These are phyloP conservation scores for Chelon labrosus DNA, from an alignment of 2,797 vertebrate species.

Conservation along the genomic window DNA sequence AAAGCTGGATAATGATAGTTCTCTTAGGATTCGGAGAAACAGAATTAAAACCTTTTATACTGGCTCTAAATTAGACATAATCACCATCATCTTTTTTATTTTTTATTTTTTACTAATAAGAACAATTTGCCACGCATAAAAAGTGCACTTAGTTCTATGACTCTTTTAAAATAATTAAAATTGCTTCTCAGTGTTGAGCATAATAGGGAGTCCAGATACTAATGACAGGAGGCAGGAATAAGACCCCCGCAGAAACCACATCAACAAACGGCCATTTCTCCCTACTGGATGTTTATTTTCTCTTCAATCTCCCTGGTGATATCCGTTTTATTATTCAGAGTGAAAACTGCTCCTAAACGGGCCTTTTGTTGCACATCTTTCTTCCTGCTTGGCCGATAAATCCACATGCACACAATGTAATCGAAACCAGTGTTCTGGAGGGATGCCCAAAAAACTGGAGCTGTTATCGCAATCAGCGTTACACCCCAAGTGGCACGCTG, in stretches of 20 bases:
- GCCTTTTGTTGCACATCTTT: constrained; percentile 9
- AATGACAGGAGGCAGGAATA: neutral
- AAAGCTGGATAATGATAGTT: constrained; percentile 4
- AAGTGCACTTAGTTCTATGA: neutral
- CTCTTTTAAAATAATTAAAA: neutral
- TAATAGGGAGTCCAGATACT: neutral
- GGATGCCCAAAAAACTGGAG: constrained; percentile 35
- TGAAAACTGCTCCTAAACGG: neutral
- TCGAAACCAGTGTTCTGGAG: constrained; percentile 56
- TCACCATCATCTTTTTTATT: neutral
- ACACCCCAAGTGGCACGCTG: constrained; percentile 22
- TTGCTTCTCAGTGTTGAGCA: neutral
- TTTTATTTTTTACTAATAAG: neutral
- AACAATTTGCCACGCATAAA: neutral
- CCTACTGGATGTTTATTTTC: neutral
- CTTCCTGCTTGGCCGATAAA: constrained; percentile 29
- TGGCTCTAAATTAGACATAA: neutral
- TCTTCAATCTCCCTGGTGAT: neutral
- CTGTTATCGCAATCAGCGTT: constrained; percentile 19
- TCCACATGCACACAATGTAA: constrained; percentile 12
- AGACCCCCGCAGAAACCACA: neutral
- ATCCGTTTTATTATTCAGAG: constrained; percentile 4
- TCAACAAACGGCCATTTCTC: neutral
- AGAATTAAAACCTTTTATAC: neutral
- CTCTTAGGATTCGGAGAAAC: neutral